phyloP scores from a whole-genome alignment of 64 coral and sea anemone genomes.

The Hydrozoanthus tunicans region DNA sequence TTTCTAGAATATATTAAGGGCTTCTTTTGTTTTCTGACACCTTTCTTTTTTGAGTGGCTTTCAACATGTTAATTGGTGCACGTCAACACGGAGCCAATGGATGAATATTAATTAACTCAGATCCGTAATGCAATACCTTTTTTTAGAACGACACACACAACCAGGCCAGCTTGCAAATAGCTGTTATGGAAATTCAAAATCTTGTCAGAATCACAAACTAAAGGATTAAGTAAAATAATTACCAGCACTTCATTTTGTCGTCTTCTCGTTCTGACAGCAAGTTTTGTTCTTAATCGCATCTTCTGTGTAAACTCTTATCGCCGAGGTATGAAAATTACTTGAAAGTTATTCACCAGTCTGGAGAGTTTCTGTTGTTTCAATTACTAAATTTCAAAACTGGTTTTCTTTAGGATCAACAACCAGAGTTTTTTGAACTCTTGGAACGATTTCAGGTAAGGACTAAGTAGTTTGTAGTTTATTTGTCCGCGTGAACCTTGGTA shows the following conservation, averaged over 20 bases:
- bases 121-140: slow-evolving; percentile 58
- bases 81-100: slow-evolving; percentile 46
- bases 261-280: neutral
- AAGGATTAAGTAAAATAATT: neutral
- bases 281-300: neutral
- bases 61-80: slow-evolving; percentile 51
- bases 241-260: neutral
- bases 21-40: slow-evolving; percentile 23
- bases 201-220: neutral
- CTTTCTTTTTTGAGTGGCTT: slow-evolving; percentile 7
- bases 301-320: neutral
- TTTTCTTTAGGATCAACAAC: slow-evolving; percentile 21
- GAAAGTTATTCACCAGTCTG: neutral
- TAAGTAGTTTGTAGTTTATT: neutral
- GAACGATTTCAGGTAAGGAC: slow-evolving; percentile 53
- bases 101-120: slow-evolving; percentile 44
- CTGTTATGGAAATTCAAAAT: slow-evolving; percentile 27
- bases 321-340: neutral
- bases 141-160: slow-evolving; percentile 14
- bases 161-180: slow-evolving; percentile 6
- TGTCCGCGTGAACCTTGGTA: too few species aligned
- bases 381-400: neutral
- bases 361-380: neutral
- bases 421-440: slow-evolving; percentile 49
- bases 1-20: neutral